phyloP scores from a whole-genome alignment of 2,113 vertebrate genomes.

The Anolis carolinensis region DNA sequence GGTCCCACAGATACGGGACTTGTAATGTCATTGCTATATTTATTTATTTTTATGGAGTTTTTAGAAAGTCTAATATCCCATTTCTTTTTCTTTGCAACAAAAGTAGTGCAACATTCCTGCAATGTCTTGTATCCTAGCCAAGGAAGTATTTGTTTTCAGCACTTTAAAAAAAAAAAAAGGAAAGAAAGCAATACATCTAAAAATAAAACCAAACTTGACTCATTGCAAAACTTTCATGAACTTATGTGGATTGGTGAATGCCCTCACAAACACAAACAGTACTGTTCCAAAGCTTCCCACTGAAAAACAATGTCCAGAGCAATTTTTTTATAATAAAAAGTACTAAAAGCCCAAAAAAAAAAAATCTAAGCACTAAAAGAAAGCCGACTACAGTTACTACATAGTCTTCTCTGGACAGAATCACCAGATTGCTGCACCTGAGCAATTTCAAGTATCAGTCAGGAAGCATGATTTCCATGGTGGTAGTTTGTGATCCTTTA shows the following conservation, averaged over 20 bases:
- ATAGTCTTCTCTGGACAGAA: neutral
- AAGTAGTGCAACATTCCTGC: neutral
- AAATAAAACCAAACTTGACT: slow-evolving; percentile 27
- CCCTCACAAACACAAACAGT: neutral
- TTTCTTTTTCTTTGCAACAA: neutral
- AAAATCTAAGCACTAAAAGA: neutral
- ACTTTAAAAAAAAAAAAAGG: neutral
- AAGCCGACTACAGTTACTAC: neutral
- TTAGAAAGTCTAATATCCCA: neutral
- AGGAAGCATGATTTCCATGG: neutral
- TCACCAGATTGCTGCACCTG: neutral
- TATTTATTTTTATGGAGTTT: neutral
- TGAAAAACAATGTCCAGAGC: neutral
- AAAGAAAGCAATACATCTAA: neutral
- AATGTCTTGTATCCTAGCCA: neutral
- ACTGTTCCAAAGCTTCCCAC: neutral
- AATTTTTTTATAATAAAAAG: neutral
- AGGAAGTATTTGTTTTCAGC: neutral
- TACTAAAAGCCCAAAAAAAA: neutral
- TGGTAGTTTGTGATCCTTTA: no score
- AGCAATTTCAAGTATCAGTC: neutral
- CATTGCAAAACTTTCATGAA: neutral
- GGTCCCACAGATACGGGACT: no score
- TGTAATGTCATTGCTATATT: no score
- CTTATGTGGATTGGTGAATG: neutral